Conservation (phyloP, 2,113 vertebrate species). For the Camelus bactrianus region DNA sequence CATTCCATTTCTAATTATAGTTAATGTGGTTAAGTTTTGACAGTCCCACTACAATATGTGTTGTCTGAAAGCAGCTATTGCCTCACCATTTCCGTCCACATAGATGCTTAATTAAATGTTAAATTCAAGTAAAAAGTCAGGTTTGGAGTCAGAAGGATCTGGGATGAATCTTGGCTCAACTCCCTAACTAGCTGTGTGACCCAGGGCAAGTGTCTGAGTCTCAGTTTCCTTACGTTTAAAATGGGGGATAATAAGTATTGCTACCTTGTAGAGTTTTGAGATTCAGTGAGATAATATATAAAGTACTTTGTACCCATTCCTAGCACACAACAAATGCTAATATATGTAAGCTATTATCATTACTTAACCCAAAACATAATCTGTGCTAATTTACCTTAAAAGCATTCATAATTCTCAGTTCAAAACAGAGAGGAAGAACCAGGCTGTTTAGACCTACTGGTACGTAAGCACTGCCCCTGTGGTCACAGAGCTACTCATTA, state of each 20-base stretch:
- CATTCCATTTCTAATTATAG: neutral
- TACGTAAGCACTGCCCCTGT: neutral
- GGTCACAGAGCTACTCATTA: neutral
- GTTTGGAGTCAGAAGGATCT: slow-evolving; percentile 9
- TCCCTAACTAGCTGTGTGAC: neutral
- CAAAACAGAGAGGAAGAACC: neutral
- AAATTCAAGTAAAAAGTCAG: slow-evolving; percentile 55
- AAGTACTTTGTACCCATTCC: neutral
- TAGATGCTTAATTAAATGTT: slow-evolving; percentile 33
- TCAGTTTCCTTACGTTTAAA: slow-evolving; percentile 4
- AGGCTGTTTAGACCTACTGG: neutral
- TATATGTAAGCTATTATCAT: slow-evolving; percentile 4
- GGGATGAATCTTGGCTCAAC: slow-evolving; percentile 13
- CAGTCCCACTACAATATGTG: neutral
- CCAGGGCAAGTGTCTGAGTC: neutral
- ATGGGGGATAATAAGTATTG: neutral
- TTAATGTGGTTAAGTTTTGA: slow-evolving; percentile 54
- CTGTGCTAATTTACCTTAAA: slow-evolving; percentile 60
- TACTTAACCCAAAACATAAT: slow-evolving; percentile 60
- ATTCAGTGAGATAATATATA: slow-evolving; percentile 34
- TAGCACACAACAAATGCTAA: slow-evolving; percentile 11
- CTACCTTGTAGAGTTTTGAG: slow-evolving; percentile 37
- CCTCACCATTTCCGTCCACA: slow-evolving; percentile 9
- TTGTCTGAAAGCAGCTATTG: slow-evolving; percentile 11
- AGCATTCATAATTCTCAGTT: neutral